Conservation (phyloP, 1,140 invertebrate genomes). For the Pseudomyrmex sp. region DNA sequence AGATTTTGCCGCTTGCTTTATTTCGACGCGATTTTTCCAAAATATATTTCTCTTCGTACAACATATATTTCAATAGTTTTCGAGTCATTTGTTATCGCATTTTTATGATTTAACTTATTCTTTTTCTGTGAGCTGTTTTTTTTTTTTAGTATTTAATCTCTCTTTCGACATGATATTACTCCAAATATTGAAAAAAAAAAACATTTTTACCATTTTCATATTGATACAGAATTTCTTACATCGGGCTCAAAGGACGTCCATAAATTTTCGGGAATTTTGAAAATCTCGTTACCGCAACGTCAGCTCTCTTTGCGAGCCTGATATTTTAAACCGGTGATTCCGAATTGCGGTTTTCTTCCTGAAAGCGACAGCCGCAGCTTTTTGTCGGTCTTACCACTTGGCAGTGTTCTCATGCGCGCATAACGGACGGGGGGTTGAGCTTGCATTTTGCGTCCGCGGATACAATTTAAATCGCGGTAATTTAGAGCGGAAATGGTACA, state of each 20-base stretch:
- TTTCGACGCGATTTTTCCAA: not conserved
- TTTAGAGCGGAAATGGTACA: slow-evolving; percentile 46
- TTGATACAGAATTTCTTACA: not conserved
- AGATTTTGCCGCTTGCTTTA: not conserved
- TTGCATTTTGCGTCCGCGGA: slow-evolving; percentile 63
- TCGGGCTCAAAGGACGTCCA: not conserved
- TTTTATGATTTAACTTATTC: not conserved
- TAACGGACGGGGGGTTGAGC: slow-evolving; percentile 63
- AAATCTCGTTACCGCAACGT: slow-evolving; percentile 43
- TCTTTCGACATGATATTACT: too few species aligned
- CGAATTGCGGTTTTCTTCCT: slow-evolving; percentile 58
- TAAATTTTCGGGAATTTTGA: slow-evolving; percentile 8
- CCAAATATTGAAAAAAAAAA: too few species aligned
- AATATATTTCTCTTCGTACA: not conserved
- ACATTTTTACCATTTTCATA: not conserved
- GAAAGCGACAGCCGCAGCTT: slow-evolving; percentile 59
- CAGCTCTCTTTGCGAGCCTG: slow-evolving; percentile 15
- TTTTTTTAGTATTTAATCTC: too few species aligned
- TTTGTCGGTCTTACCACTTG: slow-evolving; percentile 63
- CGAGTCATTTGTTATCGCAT: not conserved
- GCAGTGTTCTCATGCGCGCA: slow-evolving; percentile 63
- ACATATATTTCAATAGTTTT: not conserved
- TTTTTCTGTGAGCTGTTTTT: too few species aligned
- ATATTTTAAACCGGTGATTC: slow-evolving; percentile 57
- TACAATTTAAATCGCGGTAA: slow-evolving; percentile 55